These are phyloP conservation scores for Anarrhichthys ocellatus DNA, from an alignment of 2,113 vertebrate genomes.

Conservation along the genomic window DNA sequence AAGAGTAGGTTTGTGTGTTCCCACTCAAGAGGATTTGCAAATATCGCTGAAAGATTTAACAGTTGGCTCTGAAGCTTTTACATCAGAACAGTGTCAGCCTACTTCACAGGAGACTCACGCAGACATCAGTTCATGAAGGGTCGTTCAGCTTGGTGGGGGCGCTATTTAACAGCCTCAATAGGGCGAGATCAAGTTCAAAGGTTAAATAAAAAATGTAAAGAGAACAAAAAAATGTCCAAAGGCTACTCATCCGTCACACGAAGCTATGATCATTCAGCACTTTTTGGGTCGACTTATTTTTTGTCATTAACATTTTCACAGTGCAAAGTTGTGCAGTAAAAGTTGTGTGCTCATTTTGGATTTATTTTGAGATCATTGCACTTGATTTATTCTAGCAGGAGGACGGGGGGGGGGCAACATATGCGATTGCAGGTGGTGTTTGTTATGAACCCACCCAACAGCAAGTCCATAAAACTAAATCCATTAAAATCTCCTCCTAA, in stretches of 20 bases:
- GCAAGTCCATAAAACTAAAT: slow-evolving; percentile 51
- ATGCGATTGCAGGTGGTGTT: slow-evolving; percentile 67
- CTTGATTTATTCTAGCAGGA: slow-evolving; percentile 41
- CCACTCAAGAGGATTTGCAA: slow-evolving; percentile 56
- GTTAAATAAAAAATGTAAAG: slow-evolving; percentile 1
- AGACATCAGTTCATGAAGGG: slow-evolving; percentile 9
- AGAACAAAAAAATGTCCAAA: background rate
- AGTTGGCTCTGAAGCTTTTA: slow-evolving; percentile 42
- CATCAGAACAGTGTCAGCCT: slow-evolving; percentile 18
- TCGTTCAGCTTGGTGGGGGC: background rate
- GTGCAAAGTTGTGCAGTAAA: slow-evolving; percentile 13
- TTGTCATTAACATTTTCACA: background rate
- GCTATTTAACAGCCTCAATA: background rate
- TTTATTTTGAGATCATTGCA: slow-evolving; percentile 26
- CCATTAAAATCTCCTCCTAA: slow-evolving; percentile 33
- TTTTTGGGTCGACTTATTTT: background rate
- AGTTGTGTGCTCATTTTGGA: slow-evolving; percentile 16
- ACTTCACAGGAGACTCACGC: slow-evolving; percentile 9
- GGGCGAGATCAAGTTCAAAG: background rate
- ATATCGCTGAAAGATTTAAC: slow-evolving; percentile 54
- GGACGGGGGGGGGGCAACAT: slow-evolving; percentile 30
- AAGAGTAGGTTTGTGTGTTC: slow-evolving; percentile 51
- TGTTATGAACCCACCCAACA: slow-evolving; percentile 45
- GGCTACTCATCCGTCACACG: background rate
- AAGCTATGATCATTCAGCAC: background rate